Evolutionary conservation across 2,888 invertebrate genomes (phyloP).

Genomic region (Chrysolina haemoptera): DNA sequence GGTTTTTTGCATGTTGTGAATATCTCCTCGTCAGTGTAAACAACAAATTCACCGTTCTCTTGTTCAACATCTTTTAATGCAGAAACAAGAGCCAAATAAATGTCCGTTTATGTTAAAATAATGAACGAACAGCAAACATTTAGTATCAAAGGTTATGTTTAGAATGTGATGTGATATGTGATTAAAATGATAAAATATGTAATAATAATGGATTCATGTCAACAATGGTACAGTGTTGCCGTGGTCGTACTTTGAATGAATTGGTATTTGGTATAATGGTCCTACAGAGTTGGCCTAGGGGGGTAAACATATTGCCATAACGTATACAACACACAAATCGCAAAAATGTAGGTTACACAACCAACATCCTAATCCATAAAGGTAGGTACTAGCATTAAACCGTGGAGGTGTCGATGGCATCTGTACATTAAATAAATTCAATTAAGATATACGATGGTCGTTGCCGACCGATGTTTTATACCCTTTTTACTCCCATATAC

Average conservation of each 20-base stretch:
- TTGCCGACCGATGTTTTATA: too few relatives aligned
- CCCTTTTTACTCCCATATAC: too few relatives aligned
- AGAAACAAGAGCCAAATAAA: neutral
- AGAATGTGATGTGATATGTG: slow-evolving; percentile 9
- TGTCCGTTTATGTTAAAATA: neutral
- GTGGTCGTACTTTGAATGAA: neutral
- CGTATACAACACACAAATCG: too few relatives aligned
- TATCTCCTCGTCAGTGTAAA: slow-evolving; percentile 39
- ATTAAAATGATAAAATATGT: neutral
- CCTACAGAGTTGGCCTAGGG: too few relatives aligned
- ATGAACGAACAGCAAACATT: neutral
- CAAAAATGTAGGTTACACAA: too few relatives aligned
- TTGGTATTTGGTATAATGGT: too few relatives aligned
- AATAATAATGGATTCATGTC: neutral
- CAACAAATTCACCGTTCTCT: slow-evolving; percentile 14
- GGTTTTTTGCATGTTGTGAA: slow-evolving; percentile 45
- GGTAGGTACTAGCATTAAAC: too few relatives aligned
- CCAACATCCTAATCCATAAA: too few relatives aligned
- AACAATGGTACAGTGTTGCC: neutral
- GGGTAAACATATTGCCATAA: too few relatives aligned
- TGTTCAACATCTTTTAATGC: neutral
- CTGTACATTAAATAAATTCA: too few relatives aligned
- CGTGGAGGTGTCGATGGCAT: too few relatives aligned
- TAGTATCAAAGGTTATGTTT: slow-evolving; percentile 17
- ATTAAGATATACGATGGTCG: too few relatives aligned